A percentile compares a stretch with the other conserved stretches of the same genome.
These are phyloP conservation scores for Datnioides undecimradiatus DNA, from an alignment of 2,113 vertebrate genomes.

Conservation along the genomic window DNA sequence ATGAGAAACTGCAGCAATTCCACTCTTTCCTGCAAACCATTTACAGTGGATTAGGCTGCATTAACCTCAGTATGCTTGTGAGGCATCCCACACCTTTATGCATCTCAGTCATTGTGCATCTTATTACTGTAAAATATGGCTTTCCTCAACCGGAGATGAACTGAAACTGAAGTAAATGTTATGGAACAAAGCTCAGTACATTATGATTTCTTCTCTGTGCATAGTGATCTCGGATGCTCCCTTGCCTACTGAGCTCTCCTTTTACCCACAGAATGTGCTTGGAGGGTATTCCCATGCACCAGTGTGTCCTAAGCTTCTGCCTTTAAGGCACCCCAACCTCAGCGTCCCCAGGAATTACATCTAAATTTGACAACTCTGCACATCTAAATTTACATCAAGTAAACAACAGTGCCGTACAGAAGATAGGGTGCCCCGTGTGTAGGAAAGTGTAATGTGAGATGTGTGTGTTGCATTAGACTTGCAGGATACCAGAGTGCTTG, in stretches of 20 bases:
- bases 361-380: background rate
- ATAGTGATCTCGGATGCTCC: conserved; percentile 16
- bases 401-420: too few species aligned
- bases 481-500: background rate
- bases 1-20: background rate
- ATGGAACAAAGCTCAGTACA: background rate
- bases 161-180: background rate
- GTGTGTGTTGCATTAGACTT: background rate
- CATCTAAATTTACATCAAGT: too few species aligned
- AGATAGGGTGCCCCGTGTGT: too few species aligned
- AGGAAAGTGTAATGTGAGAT: background rate
- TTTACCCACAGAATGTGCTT: background rate
- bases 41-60: background rate
- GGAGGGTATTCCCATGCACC: background rate
- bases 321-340: background rate
- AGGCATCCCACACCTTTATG: background rate
- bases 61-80: background rate
- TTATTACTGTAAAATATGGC: background rate
- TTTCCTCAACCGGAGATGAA: background rate
- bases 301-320: background rate
- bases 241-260: background rate
- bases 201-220: conserved; percentile 14
- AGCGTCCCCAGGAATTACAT: background rate
- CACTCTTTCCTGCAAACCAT: background rate
- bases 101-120: background rate